These are phyloP conservation scores for Lagopus leucura DNA, from an alignment of 2,113 vertebrate genomes.

Conservation along the genomic window DNA sequence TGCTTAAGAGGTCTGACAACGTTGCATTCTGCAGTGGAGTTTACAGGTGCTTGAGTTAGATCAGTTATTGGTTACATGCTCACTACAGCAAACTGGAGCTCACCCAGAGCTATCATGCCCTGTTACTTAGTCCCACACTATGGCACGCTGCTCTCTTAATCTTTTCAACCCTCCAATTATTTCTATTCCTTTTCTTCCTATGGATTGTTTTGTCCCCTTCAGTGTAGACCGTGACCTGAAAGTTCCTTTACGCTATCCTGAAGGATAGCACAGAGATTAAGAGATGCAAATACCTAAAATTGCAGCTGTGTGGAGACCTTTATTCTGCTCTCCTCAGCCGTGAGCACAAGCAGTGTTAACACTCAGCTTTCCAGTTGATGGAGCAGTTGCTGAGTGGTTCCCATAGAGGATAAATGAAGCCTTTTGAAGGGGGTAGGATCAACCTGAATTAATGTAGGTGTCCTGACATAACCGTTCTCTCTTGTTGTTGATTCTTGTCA, in stretches of 20 bases:
- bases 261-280: not conserved
- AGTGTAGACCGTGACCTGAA: not conserved
- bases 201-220: not conserved
- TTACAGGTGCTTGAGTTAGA: not conserved
- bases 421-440: slow-evolving; percentile 4
- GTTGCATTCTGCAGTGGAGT: slow-evolving; percentile 8
- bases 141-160: not conserved
- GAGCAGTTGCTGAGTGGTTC: not conserved
- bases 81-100: not conserved
- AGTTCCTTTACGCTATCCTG: not conserved
- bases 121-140: not conserved
- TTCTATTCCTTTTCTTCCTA: not conserved
- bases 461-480: not conserved
- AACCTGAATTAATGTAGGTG: not conserved
- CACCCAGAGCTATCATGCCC: not conserved
- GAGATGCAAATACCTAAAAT: not conserved
- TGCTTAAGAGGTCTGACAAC: not conserved
- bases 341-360: not conserved
- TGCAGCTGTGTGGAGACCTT: not conserved
- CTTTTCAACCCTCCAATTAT: not conserved
- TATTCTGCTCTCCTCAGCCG: slow-evolving; percentile 10
- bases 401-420: not conserved
- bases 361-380: not conserved
- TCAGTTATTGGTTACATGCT: not conserved
- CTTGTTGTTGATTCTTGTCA: not conserved